phyloP scores from a whole-genome alignment of 2,888 invertebrate genomes.

The Ennomos quercinarius region DNA sequence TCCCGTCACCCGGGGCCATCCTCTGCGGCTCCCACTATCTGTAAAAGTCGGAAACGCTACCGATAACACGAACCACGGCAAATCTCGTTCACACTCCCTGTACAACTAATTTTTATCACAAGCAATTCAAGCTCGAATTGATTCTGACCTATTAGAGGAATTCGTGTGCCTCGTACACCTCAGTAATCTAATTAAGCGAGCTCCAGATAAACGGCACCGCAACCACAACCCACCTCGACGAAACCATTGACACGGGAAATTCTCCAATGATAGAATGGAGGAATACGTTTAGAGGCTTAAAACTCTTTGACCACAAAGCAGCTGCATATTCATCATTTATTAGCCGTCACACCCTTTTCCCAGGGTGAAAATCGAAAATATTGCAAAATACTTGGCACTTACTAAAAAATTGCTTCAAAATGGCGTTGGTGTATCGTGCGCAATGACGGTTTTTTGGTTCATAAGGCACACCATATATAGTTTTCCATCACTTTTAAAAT shows the following conservation, averaged over 20 bases:
- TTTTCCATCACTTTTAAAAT: constrained; percentile 68
- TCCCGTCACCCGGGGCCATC: constrained; percentile 77
- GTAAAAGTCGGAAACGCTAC: constrained; percentile 80
- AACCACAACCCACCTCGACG: constrained; percentile 75
- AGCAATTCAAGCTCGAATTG: constrained; percentile 13
- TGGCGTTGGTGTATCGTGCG: constrained; percentile 86
- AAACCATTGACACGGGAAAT: constrained; percentile 55
- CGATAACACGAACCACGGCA: constrained; percentile 75
- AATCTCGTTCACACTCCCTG: constrained; percentile 45
- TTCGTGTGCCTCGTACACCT: constrained; percentile 32
- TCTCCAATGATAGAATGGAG: constrained; percentile 11
- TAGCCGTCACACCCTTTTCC: constrained; percentile 54
- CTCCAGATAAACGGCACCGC: constrained; percentile 67
- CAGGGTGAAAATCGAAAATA: constrained; percentile 71
- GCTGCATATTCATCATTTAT: constrained; percentile 57
- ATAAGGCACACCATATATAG: constrained; percentile 71
- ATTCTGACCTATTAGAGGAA: constrained; percentile 14
- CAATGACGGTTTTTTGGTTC: constrained; percentile 85
- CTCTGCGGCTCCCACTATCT: constrained; percentile 80
- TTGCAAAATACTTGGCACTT: constrained; percentile 86
- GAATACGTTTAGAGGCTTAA: constrained; percentile 44
- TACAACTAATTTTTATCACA: constrained; percentile 13
- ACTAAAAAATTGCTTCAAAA: constrained; percentile 87
- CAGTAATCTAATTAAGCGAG: constrained; percentile 76
- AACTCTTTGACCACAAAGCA: constrained; percentile 50